Evolutionary conservation across 2,113 vertebrate species (phyloP).

Genomic region (Barnardius zonarius): DNA sequence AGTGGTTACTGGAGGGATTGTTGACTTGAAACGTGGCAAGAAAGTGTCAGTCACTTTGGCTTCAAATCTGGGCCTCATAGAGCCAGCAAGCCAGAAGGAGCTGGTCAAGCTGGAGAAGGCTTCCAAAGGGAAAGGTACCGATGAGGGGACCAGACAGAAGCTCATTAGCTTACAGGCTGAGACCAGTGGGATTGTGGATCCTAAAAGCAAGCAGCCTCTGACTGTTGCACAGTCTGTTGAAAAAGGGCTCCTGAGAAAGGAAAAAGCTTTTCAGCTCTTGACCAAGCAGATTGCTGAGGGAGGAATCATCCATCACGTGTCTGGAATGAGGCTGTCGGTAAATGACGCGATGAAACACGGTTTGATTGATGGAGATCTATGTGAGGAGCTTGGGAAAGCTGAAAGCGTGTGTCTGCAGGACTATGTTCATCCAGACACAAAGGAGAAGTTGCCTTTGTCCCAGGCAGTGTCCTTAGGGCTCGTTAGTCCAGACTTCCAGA

Average conservation of each 20-base stretch:
- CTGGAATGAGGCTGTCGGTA: conserved; percentile 86
- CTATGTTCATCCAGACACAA: conserved; percentile 68
- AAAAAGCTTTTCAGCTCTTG: conserved; percentile 77
- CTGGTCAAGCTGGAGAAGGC: conserved; percentile 88
- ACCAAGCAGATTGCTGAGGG: conserved; percentile 86
- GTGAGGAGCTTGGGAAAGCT: conserved; percentile 76
- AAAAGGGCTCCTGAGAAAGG: conserved; percentile 76
- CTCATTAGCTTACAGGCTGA: conserved; percentile 86
- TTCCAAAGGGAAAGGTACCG: conserved; percentile 79
- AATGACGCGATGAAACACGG: conserved; percentile 78
- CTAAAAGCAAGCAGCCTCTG: conserved; percentile 76
- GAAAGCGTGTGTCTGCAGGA: conserved; percentile 74
- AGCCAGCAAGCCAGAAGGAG: conserved; percentile 68
- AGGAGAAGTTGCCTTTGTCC: conserved; percentile 66
- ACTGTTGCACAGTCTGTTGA: conserved; percentile 78
- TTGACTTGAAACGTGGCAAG: conserved; percentile 86
- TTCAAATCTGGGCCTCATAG: conserved; percentile 86
- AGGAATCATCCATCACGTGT: conserved; percentile 87
- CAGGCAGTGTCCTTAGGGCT: conserved; percentile 71
- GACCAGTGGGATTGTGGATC: conserved; percentile 86
- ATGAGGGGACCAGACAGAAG: conserved; percentile 70
- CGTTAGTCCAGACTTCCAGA: conserved; percentile 51
- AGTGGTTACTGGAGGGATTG: conserved; percentile 89
- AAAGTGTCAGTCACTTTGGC: conserved; percentile 91
- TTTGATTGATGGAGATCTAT: conserved; percentile 75